Evolutionary conservation across 2,888 invertebrate genomes (phyloP), one percentile per base, ranked within the genome.

Genomic region (Phengaris alcon): DNA sequence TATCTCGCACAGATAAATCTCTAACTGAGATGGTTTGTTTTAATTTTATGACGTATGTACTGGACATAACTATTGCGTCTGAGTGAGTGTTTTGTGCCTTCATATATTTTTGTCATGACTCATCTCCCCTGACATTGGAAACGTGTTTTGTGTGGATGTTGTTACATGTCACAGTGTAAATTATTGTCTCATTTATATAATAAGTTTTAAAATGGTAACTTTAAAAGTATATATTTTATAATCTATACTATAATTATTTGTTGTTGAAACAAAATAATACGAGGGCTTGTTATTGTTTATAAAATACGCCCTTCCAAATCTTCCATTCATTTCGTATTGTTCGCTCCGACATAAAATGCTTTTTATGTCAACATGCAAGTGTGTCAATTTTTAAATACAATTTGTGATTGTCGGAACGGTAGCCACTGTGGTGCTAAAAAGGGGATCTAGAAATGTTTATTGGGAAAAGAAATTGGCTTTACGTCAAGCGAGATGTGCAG

Each of bases 351-450:
- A 44, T 52, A 48, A 35, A 70, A 72, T 54, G 51, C 70, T 76
- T 73, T 51, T 75, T 52, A 13, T 70, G 22, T 48, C 48, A 46
- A 74, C 46, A 73, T 51, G 54, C 69, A 68, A 73, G 51, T 44
- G 76, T 74, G 72, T 76, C 48, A 74, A 48, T 76, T 72, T 72
- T 35, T 46, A 68, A 72, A 72, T 52, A 52, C 15, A 54, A 54
- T 54, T 72, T 22, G 22, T 52, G 51, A 15, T 69, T 48, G 70
- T 15, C 70, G 52, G 72, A 13, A 35, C 52, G 54, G 54, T 70
- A 70, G 51, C 70, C 70, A 54, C 54, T 54, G 72, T 76, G 80
- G 80, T 80, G 80, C 79, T 80, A 74, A 77, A 72, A 77, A 77
- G 78, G 75, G 75, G 77, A 76, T 76, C 73, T 70, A 72, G 74